Percentiles rank a stretch among this genome's conserved stretches.
These are phyloP conservation scores for Platyrinchus mystaceus DNA, from an alignment of 2,797 vertebrate species.

Conservation along the genomic window DNA sequence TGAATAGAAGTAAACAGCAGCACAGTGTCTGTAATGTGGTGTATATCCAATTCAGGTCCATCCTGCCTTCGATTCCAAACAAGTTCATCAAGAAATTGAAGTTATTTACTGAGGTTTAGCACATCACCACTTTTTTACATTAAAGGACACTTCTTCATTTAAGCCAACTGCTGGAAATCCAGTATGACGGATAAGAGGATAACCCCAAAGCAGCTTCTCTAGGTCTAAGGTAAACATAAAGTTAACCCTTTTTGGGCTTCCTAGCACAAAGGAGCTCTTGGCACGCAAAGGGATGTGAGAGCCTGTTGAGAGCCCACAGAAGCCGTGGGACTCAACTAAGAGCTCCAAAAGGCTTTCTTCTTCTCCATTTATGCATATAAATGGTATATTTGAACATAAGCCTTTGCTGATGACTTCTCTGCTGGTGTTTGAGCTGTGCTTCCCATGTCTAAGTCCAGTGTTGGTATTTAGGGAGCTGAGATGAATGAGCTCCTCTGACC, in stretches of 20 bases:
- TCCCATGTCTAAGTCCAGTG: rapidly evolving
- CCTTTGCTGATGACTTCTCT: background rate
- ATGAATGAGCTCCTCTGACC: background rate
- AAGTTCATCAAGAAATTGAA: slow-evolving; percentile 11
- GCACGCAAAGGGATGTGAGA: background rate
- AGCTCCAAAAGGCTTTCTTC: background rate
- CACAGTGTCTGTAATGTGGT: background rate
- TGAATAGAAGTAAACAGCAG: background rate
- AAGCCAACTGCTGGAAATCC: background rate
- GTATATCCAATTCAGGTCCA: background rate
- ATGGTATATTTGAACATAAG: background rate
- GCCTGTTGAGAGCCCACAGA: background rate
- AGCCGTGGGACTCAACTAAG: background rate
- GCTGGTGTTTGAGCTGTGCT: background rate
- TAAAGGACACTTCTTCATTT: background rate
- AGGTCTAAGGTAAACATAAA: background rate
- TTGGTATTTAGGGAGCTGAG: background rate
- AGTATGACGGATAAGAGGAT: background rate
- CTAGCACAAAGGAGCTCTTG: background rate
- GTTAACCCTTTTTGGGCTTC: background rate
- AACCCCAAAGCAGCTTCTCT: background rate
- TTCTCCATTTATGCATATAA: background rate
- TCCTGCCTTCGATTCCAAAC: background rate
- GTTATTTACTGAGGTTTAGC: background rate
- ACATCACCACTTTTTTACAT: background rate